Evolutionary conservation across 1,140 invertebrate species (phyloP).

Genomic region (Aricia agestis): DNA sequence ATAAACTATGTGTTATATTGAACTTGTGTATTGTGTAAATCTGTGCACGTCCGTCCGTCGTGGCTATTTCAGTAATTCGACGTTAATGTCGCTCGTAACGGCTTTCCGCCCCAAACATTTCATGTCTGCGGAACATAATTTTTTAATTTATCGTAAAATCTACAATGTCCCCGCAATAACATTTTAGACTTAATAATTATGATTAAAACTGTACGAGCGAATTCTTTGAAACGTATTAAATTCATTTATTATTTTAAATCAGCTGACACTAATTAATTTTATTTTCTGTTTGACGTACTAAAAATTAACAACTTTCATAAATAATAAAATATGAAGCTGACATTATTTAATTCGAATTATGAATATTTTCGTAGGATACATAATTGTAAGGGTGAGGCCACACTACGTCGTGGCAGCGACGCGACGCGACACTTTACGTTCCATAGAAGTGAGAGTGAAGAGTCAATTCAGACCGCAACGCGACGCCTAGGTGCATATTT

Average conservation of each 20-base stretch:
- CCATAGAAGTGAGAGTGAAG: too few relatives aligned
- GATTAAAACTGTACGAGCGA: background rate
- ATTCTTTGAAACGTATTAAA: background rate
- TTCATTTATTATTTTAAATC: background rate
- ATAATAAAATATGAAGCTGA: background rate
- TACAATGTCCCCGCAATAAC: background rate
- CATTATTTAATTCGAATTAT: background rate
- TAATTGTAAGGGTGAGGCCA: too few relatives aligned
- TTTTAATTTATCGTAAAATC: constrained; percentile 18
- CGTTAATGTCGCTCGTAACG: constrained; percentile 4
- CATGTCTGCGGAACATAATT: constrained; percentile 16
- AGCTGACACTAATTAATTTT: background rate
- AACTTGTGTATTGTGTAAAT: background rate
- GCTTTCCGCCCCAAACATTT: constrained; percentile 6
- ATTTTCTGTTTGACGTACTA: background rate
- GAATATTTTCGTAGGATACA: too few relatives aligned
- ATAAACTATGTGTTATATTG: background rate
- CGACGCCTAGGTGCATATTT: too few relatives aligned
- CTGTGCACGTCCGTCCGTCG: background rate
- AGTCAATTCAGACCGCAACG: too few relatives aligned
- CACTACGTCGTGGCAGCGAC: too few relatives aligned
- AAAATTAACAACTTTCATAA: background rate
- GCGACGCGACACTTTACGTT: too few relatives aligned
- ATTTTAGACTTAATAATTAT: background rate
- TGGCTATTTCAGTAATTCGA: constrained; percentile 14